These are phyloP conservation scores for Dicrostonyx torquatus DNA, from an alignment of 2,797 vertebrate species.

Conservation along the genomic window DNA sequence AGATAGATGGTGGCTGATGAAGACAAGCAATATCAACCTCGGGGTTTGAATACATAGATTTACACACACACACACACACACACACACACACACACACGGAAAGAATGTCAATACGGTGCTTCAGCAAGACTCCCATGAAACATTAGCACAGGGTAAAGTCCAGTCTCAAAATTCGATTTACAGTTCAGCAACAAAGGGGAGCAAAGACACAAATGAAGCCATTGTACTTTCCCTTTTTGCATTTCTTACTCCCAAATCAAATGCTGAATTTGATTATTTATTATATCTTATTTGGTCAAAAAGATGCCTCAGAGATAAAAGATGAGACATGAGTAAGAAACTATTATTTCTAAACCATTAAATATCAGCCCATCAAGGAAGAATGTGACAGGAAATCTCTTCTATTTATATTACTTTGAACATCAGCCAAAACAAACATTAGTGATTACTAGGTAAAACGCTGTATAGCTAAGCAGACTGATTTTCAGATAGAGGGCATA, in stretches of 20 bases:
- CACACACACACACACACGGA: neutral
- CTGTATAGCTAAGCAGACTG: conserved; percentile 40
- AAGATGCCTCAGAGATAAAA: conserved; percentile 48
- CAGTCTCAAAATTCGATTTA: neutral
- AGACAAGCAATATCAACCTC: neutral
- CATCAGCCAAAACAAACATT: conserved; percentile 50
- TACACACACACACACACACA: neutral
- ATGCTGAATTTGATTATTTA: neutral
- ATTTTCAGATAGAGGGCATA: conserved; percentile 60
- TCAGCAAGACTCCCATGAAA: neutral
- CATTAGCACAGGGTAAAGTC: neutral
- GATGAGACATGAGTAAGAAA: conserved; percentile 44
- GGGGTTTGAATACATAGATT: neutral
- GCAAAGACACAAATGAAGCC: neutral
- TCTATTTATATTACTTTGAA: conserved; percentile 52
- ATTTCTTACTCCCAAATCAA: conserved; percentile 24
- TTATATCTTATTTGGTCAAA: neutral
- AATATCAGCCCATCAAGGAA: conserved; percentile 45
- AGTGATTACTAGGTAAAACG: conserved; percentile 47
- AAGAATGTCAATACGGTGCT: neutral
- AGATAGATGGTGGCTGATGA: neutral
- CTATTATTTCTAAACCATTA: conserved; percentile 46
- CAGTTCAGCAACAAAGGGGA: neutral
- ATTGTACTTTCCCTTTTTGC: neutral
- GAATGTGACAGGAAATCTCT: conserved; percentile 57